Evolutionary conservation across 2,797 vertebrate species (phyloP), one percentile per base, ranked within the genome.

Genomic region (Gastrophryne carolinensis): DNA sequence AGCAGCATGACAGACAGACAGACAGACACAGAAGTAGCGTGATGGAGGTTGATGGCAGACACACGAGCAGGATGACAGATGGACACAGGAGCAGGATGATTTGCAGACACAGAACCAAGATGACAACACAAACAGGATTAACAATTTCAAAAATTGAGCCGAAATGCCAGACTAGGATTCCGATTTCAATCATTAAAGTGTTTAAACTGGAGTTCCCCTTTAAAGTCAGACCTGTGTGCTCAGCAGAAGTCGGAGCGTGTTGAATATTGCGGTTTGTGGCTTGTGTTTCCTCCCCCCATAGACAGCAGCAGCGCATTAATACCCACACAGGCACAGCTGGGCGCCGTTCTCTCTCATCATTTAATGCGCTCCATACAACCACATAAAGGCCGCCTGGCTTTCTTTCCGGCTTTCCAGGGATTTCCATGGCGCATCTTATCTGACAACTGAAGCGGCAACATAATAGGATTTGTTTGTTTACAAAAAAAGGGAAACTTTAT

Each of bases 301-400:
- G 8, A 63, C 11, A 62, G 70, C 74, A 77, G 71, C 71, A 47
- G 27, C 13, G 12, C 27, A 15, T 39, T 76, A 54, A 70, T 62
- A 26, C 6, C 50, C 37, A 19, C 32, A 56, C 29, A 41, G 8
- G 26, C 37, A 44, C 66, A 78, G 60, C 75, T 78, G 75, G 60
- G 50, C 50, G 11, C 27, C 23, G 19, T n/a, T 37, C 2, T 9
- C 41, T 64, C 39, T 10, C 17, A 41, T 19, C 17, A 30, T 39
- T 64, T 64, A 69, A 69, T 69, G 35, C n/a, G 23, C 41, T 21
- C 53, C 26, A 23, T 64, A 44, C 49, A 27, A 26, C 30, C 19
- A 12, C 58, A 77, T 66, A 70, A 71, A 34, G 58, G 49, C 53
- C 9, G 8, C 66, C 30, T 47, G 3, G 5, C 32, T 57, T 77